These are phyloP conservation scores for Muntiacus muntjak DNA, from an alignment of 2,113 vertebrate genomes.

Conservation along the genomic window DNA sequence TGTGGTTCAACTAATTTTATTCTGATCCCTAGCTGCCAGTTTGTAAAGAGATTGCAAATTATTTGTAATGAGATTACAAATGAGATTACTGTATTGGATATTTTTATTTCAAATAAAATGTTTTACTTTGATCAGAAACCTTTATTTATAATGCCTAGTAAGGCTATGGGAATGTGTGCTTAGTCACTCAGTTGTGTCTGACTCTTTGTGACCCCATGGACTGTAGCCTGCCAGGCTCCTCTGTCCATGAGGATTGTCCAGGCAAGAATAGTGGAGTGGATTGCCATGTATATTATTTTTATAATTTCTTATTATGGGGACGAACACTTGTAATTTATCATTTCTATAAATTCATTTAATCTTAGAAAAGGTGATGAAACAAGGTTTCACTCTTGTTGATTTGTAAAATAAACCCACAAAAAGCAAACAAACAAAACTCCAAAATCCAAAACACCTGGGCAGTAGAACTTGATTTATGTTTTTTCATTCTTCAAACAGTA, in stretches of 20 bases:
- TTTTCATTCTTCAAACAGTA: neutral
- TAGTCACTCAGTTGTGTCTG: neutral
- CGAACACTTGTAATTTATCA: neutral
- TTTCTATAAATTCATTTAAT: conserved; percentile 5
- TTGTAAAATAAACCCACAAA: neutral
- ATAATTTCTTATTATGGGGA: neutral
- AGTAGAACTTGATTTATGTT: neutral
- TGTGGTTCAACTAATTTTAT: conserved; percentile 17
- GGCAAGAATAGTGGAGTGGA: neutral
- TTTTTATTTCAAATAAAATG: neutral
- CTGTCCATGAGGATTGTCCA: neutral
- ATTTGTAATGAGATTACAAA: neutral
- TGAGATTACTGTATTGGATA: neutral
- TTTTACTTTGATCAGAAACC: neutral
- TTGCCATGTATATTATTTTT: neutral
- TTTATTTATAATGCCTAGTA: neutral
- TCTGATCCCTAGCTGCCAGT: neutral
- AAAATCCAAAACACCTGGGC: neutral
- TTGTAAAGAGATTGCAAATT: neutral
- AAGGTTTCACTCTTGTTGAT: neutral
- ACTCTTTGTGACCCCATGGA: neutral
- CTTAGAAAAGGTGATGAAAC: neutral
- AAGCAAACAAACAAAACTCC: neutral
- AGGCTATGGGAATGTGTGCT: neutral
- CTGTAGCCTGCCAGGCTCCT: neutral